A percentile compares a stretch with the other conserved stretches of the same genome.
Evolutionary conservation across 2,888 invertebrate genomes (phyloP).

Genomic region (Erebia aethiops): DNA sequence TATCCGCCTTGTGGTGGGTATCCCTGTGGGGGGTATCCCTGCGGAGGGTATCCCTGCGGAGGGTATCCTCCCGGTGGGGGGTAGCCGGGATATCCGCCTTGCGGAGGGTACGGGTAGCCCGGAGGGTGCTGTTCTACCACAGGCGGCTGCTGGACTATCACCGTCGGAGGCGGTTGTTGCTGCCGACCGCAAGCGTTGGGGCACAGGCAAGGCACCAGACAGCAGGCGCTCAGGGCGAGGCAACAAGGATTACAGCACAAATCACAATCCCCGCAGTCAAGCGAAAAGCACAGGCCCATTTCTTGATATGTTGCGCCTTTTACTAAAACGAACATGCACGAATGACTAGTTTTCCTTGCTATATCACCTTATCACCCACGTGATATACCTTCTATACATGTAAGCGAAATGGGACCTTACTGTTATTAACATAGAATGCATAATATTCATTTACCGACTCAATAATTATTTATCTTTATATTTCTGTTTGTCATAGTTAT

Average conservation of each 20-base stretch:
- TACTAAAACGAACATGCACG: slow-evolving; percentile 59
- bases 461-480: slow-evolving; percentile 30
- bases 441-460: slow-evolving; percentile 8
- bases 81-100: slow-evolving; percentile 48
- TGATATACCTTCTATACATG: slow-evolving; percentile 18
- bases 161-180: slow-evolving; percentile 61
- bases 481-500: slow-evolving; percentile 35
- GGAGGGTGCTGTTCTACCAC: slow-evolving; percentile 62
- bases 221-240: slow-evolving; percentile 71
- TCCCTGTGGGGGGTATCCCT: slow-evolving; percentile 25
- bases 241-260: slow-evolving; percentile 74
- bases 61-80: slow-evolving; percentile 48
- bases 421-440: slow-evolving; percentile 18
- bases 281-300: slow-evolving; percentile 75
- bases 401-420: slow-evolving; percentile 33
- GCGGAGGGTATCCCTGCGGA: slow-evolving; percentile 18
- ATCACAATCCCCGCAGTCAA: slow-evolving; percentile 73
- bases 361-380: slow-evolving; percentile 34
- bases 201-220: slow-evolving; percentile 72
- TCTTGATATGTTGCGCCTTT: slow-evolving; percentile 48
- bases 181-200: slow-evolving; percentile 76
- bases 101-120: slow-evolving; percentile 52
- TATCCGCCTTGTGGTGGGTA: slow-evolving; percentile 32
- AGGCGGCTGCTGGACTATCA: slow-evolving; percentile 68
- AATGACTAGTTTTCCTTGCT: slow-evolving; percentile 35